Evolutionary conservation across 2,888 invertebrate genomes (phyloP).

Genomic region (Dione vanillae): DNA sequence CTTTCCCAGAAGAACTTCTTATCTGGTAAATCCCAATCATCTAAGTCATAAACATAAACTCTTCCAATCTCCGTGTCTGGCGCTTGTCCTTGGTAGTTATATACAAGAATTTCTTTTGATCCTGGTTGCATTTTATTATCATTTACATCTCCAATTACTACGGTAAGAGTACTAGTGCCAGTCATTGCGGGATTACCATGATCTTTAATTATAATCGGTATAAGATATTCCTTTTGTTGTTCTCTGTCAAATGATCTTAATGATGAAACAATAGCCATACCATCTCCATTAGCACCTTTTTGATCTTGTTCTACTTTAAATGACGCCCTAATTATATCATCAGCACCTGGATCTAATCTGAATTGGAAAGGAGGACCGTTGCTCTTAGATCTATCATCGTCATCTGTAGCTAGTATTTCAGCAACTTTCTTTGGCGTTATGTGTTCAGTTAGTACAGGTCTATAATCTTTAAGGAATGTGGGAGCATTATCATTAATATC

Average conservation of each 20-base stretch:
- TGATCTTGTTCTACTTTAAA: conserved; percentile 99
- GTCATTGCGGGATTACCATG: conserved; percentile 98
- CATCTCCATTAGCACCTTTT: conserved; percentile 98
- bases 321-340: conserved; percentile 95
- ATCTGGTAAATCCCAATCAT: conserved; percentile 99
- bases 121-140: conserved; percentile 99
- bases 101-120: conserved; percentile 97
- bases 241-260: conserved; percentile 97
- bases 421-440: conserved; percentile 95
- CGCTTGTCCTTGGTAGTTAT: conserved; percentile 96
- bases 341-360: conserved; percentile 95
- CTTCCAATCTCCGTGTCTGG: conserved; percentile 96
- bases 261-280: conserved; percentile 98
- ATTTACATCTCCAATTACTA: conserved; percentile 98
- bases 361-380: conserved; percentile 99
- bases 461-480: conserved; percentile 95
- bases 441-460: conserved; percentile 97
- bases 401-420: conserved; percentile 96
- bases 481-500: conserved; percentile 98
- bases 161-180: conserved; percentile 97
- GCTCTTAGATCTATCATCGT: conserved; percentile 96
- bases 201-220: conserved; percentile 99
- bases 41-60: conserved; percentile 98
- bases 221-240: conserved; percentile 97
- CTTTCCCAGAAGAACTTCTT: conserved; percentile 98